These are phyloP conservation scores for Latrodectus elegans DNA, from an alignment of 2,888 invertebrate species.

Conservation along the genomic window DNA sequence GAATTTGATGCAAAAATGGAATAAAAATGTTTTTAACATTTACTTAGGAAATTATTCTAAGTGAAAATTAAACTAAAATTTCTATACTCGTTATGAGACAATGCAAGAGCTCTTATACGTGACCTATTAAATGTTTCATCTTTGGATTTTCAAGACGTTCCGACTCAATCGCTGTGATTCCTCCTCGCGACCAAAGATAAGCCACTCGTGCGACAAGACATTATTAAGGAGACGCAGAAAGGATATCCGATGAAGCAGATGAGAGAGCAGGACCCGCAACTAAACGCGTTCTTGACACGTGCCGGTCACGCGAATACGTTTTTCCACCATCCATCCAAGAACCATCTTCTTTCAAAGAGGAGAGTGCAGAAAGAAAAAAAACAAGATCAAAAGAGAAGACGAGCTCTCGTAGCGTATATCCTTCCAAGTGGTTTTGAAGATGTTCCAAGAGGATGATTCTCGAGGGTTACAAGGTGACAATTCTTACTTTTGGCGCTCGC, in stretches of 20 bases:
- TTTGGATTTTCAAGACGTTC: too few relatives aligned
- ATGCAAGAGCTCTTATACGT: too few relatives aligned
- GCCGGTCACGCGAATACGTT: constrained; percentile 31
- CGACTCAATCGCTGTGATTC: too few relatives aligned
- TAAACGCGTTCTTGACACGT: constrained; percentile 34
- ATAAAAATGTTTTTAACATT: too few relatives aligned
- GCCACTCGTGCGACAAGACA: too few relatives aligned
- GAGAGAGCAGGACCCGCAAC: constrained; percentile 33
- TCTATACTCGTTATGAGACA: too few relatives aligned
- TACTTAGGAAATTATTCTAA: too few relatives aligned
- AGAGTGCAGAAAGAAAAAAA: background rate
- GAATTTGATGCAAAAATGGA: too few relatives aligned
- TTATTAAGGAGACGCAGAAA: background rate
- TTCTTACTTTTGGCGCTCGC: background rate
- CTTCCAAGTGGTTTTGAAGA: constrained; percentile 28
- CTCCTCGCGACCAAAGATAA: too few relatives aligned
- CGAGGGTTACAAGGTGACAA: constrained; percentile 13
- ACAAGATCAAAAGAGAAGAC: background rate
- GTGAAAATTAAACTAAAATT: too few relatives aligned
- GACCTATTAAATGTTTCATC: too few relatives aligned
- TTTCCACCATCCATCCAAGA: background rate
- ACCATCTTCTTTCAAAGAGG: background rate
- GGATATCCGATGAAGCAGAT: constrained; percentile 26
- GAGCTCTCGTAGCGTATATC: background rate
- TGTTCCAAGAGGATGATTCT: constrained; percentile 34